Base-by-base conservation (phyloP, 2,113 vertebrate genomes). In the Clarias magur region DNA sequence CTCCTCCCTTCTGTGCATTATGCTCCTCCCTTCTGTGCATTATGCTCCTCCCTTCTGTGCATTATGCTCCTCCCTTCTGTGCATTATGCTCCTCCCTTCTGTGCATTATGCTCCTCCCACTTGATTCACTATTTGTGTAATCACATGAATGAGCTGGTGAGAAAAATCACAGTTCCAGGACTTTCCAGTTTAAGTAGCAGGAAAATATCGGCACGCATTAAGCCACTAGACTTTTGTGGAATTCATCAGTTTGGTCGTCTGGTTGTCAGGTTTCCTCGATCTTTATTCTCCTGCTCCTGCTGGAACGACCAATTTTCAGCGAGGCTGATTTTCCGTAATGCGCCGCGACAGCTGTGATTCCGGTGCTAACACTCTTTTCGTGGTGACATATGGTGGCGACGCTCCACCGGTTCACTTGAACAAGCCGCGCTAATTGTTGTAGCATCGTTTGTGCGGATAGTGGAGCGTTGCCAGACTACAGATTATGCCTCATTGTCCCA, bases 351-450 rank as follows among this genome's bases (percentile, higher is more conserved):
- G 84, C 72, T 82, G 70, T 83, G 59, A 68, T 87, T 89, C 87
- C 85, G 6, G 80, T 30, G 48, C 75, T 67, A 80, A 87, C 87
- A 82, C 70, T 60, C 27, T 85, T 75, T 68, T 81, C n/a, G 76
- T 27, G 54, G 85, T 87, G 87, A 81, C 89, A 86, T 86, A 91
- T 83, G 89, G 88, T 21, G 80, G 57, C 56, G 38, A 86, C 57
- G 70, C 83, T 87, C 84, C 83, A 80, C 81, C 82, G 82, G 73
- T 89, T 90, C 82, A 87, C 89, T 88, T 80, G 80, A 85, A 89
- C 76, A 85, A 48, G 86, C 54, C 73, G 70, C 73, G 62, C 89
- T 89, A 91, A 89, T 89, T 90, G 86, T 90, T 82, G 63, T 30
- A 80, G 81, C 86, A 89, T 70, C 62, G 63, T 70, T 80, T 85